These are phyloP conservation scores for Conus betulinus DNA, from an alignment of 1,140 invertebrate genomes.

Conservation along the genomic window DNA sequence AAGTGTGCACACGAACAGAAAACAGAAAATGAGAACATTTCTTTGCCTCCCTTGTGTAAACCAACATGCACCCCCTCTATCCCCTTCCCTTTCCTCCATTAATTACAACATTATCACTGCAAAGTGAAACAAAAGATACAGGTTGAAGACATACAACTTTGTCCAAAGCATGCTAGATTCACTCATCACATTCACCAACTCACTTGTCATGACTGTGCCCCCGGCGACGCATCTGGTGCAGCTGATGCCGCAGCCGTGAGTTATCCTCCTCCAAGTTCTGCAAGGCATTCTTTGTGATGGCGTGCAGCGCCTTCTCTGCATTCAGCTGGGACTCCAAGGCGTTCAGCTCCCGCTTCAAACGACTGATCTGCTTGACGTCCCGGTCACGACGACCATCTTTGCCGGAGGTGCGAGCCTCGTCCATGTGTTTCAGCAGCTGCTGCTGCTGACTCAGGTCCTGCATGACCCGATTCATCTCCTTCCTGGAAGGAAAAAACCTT, in stretches of 20 bases:
- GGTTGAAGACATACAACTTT: no score
- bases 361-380: constrained; percentile 46
- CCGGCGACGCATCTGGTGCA: constrained; percentile 50
- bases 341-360: constrained; percentile 52
- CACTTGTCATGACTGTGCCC: constrained; percentile 58
- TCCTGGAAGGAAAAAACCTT: constrained; percentile 48
- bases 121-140: no score
- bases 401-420: constrained; percentile 41
- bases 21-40: no score
- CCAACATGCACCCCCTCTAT: no score
- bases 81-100: no score
- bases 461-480: constrained; percentile 68
- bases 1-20: no score
- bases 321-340: constrained; percentile 63
- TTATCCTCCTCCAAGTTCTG: constrained; percentile 68
- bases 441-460: constrained; percentile 60
- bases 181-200: constrained; percentile 13
- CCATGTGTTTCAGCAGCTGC: constrained; percentile 59
- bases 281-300: constrained; percentile 65
- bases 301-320: constrained; percentile 67
- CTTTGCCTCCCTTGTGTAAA: no score
- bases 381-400: constrained; percentile 45
- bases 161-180: no score
- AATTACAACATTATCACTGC: no score
- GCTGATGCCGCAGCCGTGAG: constrained; percentile 60